Conservation (phyloP, 2,113 vertebrate species). For the Apteryx owenii region DNA sequence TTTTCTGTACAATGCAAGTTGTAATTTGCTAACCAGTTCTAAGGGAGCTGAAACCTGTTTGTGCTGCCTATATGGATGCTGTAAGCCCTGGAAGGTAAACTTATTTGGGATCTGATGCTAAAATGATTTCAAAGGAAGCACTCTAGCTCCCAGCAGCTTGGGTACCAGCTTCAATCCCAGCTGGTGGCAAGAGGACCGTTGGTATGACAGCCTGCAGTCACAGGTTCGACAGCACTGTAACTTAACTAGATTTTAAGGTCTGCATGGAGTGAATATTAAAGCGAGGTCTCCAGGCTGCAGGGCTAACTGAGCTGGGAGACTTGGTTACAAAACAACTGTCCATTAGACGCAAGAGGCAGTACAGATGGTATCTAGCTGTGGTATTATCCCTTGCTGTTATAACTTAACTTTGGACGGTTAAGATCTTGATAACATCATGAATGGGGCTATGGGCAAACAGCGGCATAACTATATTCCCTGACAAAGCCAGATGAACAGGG, state of each 20-base stretch:
- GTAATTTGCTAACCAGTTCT: not conserved
- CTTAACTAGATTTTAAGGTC: slow-evolving; percentile 25
- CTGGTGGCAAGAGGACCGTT: not conserved
- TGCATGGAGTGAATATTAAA: not conserved
- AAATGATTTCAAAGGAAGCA: not conserved
- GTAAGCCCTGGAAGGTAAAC: not conserved
- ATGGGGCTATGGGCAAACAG: slow-evolving; percentile 23
- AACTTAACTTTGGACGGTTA: slow-evolving; percentile 41
- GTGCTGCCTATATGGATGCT: not conserved
- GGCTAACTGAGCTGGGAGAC: not conserved
- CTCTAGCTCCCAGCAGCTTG: not conserved
- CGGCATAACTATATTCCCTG: not conserved
- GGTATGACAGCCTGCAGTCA: not conserved
- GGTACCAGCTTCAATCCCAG: not conserved
- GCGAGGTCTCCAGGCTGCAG: not conserved
- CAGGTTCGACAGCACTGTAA: not conserved
- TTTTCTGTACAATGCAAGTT: not conserved
- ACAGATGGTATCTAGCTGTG: slow-evolving; percentile 39
- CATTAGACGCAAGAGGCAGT: slow-evolving; percentile 44
- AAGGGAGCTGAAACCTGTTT: accelerated
- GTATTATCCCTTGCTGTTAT: slow-evolving; percentile 28
- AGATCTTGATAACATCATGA: slow-evolving; percentile 59
- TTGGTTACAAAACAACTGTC: not conserved
- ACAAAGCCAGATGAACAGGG: not conserved
- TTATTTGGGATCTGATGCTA: not conserved